These are phyloP conservation scores for Microvelia longipes DNA, from an alignment of 1,140 invertebrate genomes.

Conservation along the genomic window DNA sequence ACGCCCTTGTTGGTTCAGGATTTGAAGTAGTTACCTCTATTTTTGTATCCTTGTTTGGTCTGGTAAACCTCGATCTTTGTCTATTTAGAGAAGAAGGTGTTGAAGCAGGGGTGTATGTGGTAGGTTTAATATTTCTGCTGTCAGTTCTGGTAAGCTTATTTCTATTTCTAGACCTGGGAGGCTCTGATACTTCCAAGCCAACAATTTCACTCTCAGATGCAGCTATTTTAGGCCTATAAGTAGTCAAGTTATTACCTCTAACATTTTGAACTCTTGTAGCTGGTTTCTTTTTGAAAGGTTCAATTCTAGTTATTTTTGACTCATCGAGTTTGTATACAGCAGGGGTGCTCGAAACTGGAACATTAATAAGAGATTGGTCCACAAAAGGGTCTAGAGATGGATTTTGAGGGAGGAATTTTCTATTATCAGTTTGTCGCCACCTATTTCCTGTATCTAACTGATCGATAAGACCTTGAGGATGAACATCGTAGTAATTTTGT, in stretches of 20 bases:
- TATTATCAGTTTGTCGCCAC: slow-evolving; percentile 12
- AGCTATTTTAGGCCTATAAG: neutral
- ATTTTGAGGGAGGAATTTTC: neutral
- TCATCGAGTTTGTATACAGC: slow-evolving; percentile 4
- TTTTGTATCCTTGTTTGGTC: slow-evolving; percentile 3
- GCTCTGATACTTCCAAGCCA: neutral
- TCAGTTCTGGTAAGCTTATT: slow-evolving; percentile 10
- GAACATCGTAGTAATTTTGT: slow-evolving; percentile 15
- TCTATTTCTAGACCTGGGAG: neutral
- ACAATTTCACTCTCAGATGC: neutral
- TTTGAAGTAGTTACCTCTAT: neutral
- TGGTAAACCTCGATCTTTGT: slow-evolving; percentile 10
- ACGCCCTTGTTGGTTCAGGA: neutral
- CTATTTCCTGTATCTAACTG: slow-evolving; percentile 15
- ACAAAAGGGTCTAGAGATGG: neutral
- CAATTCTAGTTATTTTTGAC: neutral
- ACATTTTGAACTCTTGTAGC: neutral
- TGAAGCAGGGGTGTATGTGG: slow-evolving; percentile 16
- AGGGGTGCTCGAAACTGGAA: neutral
- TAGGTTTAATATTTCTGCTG: slow-evolving; percentile 13
- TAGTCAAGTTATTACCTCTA: slow-evolving; percentile 1
- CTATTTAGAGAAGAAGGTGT: slow-evolving; percentile 4
- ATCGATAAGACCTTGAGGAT: slow-evolving; percentile 17
- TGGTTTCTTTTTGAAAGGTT: neutral
- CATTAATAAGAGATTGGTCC: neutral